Conservation (phyloP, 2,888 invertebrate species). For the Prenolepis imparis region DNA sequence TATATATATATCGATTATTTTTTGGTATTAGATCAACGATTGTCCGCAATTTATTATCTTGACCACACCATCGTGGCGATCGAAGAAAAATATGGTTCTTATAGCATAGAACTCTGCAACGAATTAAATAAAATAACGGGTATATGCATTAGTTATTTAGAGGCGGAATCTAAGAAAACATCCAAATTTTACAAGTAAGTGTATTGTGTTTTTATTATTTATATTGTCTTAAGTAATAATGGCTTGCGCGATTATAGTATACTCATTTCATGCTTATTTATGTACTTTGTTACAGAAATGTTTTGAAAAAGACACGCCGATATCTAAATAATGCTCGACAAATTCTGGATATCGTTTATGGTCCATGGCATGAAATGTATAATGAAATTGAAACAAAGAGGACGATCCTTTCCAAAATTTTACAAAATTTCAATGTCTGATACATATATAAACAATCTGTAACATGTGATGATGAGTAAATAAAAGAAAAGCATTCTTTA, state of each 20-base stretch:
- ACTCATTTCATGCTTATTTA: constrained; percentile 4
- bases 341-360: constrained; percentile 87
- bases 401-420: constrained; percentile 83
- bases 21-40: constrained; percentile 83
- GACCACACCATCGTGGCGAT: constrained; percentile 88
- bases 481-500: constrained; percentile 24
- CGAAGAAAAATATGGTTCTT: constrained; percentile 89
- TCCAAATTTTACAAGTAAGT: constrained; percentile 77
- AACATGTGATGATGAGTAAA: constrained; percentile 36
- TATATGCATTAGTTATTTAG: constrained; percentile 87
- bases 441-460: constrained; percentile 51
- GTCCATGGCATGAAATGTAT: constrained; percentile 87
- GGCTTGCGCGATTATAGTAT: neutral
- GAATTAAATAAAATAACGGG: constrained; percentile 90
- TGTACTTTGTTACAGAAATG: constrained; percentile 84
- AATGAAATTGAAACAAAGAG: constrained; percentile 86
- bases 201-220: constrained; percentile 18
- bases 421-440: constrained; percentile 77
- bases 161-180: constrained; percentile 69
- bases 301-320: constrained; percentile 87
- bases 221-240: constrained; percentile 7
- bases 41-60: constrained; percentile 85
- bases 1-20: neutral
- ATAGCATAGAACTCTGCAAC: constrained; percentile 90
- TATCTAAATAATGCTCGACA: constrained; percentile 87